A percentile compares a stretch with the other conserved stretches of the same genome.
Conservation (phyloP, 2,888 invertebrate species). For the Adelognathus sp. region DNA sequence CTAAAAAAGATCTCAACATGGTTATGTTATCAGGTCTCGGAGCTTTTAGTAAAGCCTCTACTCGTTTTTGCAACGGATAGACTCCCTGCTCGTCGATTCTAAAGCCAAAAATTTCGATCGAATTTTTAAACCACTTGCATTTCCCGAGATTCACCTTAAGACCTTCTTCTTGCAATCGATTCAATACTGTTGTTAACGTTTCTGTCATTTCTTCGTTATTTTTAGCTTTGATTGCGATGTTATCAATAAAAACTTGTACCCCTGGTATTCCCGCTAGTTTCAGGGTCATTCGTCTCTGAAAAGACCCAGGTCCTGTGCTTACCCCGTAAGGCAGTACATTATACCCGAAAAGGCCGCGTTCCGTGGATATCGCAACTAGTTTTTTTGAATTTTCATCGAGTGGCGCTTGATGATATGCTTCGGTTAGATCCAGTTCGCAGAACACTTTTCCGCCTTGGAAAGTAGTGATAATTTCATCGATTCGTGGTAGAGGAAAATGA, state of each 20-base stretch:
- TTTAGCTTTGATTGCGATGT: slow-evolving; percentile 19
- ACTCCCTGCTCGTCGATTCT: slow-evolving; percentile 21
- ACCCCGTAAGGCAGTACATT: slow-evolving; percentile 32
- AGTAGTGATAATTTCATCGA: slow-evolving; percentile 41
- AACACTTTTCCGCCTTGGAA: slow-evolving; percentile 63
- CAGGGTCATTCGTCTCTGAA: slow-evolving; percentile 44
- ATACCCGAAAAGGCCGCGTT: slow-evolving; percentile 41
- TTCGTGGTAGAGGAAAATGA: slow-evolving; percentile 55
- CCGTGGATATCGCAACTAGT: slow-evolving; percentile 30
- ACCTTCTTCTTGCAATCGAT: slow-evolving; percentile 13
- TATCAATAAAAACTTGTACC: slow-evolving; percentile 32
- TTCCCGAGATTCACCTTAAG: slow-evolving; percentile 19
- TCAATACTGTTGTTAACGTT: slow-evolving; percentile 1
- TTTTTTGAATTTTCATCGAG: slow-evolving; percentile 29
- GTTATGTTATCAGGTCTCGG: slow-evolving; percentile 3
- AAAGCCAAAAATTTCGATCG: slow-evolving; percentile 4
- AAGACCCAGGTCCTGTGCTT: slow-evolving; percentile 40
- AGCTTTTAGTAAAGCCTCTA: slow-evolving; percentile 8
- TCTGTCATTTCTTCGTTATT: slow-evolving; percentile 1
- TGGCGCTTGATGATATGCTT: slow-evolving; percentile 46
- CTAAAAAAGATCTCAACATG: slow-evolving; percentile 23
- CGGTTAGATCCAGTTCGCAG: slow-evolving; percentile 44
- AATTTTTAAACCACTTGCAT: slow-evolving; percentile 16
- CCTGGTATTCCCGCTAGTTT: slow-evolving; percentile 33
- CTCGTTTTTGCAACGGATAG: neutral